Base-by-base conservation (phyloP, 2,888 invertebrate genomes). In the Eumerus sabulonum region DNA sequence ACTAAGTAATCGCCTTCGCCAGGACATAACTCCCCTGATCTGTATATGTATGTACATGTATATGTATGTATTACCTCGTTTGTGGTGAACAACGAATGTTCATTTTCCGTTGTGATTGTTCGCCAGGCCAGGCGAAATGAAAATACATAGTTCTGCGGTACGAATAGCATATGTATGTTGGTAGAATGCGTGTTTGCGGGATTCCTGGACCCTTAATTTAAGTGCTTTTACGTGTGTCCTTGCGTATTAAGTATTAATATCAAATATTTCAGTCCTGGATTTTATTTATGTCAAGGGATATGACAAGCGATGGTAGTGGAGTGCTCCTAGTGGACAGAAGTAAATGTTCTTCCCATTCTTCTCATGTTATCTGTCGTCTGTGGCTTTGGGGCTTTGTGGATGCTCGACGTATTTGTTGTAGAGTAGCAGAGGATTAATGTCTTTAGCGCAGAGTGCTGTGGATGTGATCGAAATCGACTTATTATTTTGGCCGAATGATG, bases 211-310 rank as follows among this genome's bases (percentile, higher is more conserved):
- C 73, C 73, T 79, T 74, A 74, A 70, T 79, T 74, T 79, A 79
- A 79, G 79, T 79, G 79, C 79, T 74, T 79, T 73, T 79, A 79
- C 79, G 79, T 79, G 79, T 77, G 77, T 73, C 62, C 73, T 63
- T 63, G 67, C 73, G 73, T 42, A 68, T 77, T 73, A 77, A 77
- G 73, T 77, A 77, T 77, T 77, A 77, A 77, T 77, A 68, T 63
- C 40, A 45, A 17, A 73, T 67, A 67, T 68, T 62, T 64, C 44
- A 50, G n/a, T 13, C 9, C 56, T 40, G 53, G 66, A 45, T 54
- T 66, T 62, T 72, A 48, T 67, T 35, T 3, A 11, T 62, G 27
- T 42, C 2, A 16, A n/a, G 4, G 51, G 11, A 27, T 27, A 27
- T 27, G 27, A 12, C 19, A 4, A 11, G 17, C 27, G 51, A 60